A percentile compares a stretch with the other conserved stretches of the same genome.
These are phyloP conservation scores for Epiblema foenella DNA, from an alignment of 2,888 invertebrate species.

Conservation along the genomic window DNA sequence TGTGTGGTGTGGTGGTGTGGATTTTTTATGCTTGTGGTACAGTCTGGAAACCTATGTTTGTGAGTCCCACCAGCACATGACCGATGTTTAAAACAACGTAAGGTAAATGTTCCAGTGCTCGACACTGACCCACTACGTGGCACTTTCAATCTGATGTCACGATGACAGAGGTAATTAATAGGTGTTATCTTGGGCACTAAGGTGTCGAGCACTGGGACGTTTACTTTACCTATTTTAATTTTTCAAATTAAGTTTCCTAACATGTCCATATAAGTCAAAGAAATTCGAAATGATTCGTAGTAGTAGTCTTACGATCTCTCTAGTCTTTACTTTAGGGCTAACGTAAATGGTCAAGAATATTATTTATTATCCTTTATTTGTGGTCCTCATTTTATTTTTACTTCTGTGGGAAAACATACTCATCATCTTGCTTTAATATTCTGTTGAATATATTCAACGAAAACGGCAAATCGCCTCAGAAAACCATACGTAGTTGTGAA, in stretches of 20 bases:
- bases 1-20: too few species aligned
- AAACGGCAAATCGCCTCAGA: background rate
- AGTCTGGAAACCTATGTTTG: background rate
- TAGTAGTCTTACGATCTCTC: background rate
- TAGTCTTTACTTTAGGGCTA: background rate
- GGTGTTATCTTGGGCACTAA: too few species aligned
- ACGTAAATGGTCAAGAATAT: slow-evolving; percentile 3
- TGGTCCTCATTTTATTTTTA: background rate
- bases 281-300: too few species aligned
- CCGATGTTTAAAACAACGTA: background rate
- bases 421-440: background rate
- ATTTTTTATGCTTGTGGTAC: background rate
- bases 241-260: background rate
- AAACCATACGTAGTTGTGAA: slow-evolving; percentile 4
- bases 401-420: background rate
- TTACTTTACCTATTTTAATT: too few species aligned
- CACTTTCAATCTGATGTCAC: too few species aligned
- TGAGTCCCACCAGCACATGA: background rate
- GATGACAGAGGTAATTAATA: too few species aligned
- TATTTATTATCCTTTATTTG: background rate
- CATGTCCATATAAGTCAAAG: background rate
- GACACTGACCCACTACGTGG: too few species aligned
- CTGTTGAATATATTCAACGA: background rate
- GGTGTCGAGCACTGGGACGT: too few species aligned
- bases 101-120: too few species aligned